Evolutionary conservation across 2,888 invertebrate genomes (phyloP).

Genomic region (Hemistola chrysoprasaria): DNA sequence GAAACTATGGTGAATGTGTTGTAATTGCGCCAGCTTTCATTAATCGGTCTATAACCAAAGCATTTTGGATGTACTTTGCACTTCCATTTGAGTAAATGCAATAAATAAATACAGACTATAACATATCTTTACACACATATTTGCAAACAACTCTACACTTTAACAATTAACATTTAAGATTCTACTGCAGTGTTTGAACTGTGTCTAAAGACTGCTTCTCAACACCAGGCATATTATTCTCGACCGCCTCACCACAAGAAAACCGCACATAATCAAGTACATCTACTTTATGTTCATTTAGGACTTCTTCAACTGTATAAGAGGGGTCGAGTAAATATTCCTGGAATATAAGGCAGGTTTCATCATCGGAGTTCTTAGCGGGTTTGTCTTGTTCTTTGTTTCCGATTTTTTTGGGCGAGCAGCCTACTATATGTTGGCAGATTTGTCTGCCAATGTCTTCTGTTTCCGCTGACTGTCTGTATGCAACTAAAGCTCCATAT

Average conservation of each 20-base stretch:
- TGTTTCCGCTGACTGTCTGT: slow-evolving; percentile 70
- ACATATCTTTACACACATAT: too few species aligned
- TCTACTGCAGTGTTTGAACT: slow-evolving; percentile 84
- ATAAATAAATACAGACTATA: neutral
- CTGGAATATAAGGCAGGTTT: slow-evolving; percentile 91
- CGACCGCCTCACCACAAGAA: slow-evolving; percentile 90
- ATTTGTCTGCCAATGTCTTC: slow-evolving; percentile 86
- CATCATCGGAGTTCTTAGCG: slow-evolving; percentile 86
- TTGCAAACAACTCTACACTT: too few species aligned
- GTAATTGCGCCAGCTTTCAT: too few species aligned
- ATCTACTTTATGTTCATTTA: slow-evolving; percentile 84
- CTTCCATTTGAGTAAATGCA: slow-evolving; percentile 7
- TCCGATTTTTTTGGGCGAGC: slow-evolving; percentile 91
- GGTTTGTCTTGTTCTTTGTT: slow-evolving; percentile 84
- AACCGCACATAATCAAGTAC: slow-evolving; percentile 92
- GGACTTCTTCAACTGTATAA: slow-evolving; percentile 87
- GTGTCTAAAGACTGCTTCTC: slow-evolving; percentile 80
- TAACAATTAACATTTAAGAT: too few species aligned
- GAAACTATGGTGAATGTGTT: too few species aligned
- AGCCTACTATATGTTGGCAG: slow-evolving; percentile 96
- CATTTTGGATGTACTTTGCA: slow-evolving; percentile 1
- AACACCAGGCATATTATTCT: slow-evolving; percentile 65
- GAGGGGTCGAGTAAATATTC: slow-evolving; percentile 92
- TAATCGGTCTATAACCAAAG: too few species aligned
- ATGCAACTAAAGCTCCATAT: slow-evolving; percentile 92